These are phyloP conservation scores for Watersipora subatra DNA, from an alignment of 1,140 invertebrate species.

Conservation along the genomic window DNA sequence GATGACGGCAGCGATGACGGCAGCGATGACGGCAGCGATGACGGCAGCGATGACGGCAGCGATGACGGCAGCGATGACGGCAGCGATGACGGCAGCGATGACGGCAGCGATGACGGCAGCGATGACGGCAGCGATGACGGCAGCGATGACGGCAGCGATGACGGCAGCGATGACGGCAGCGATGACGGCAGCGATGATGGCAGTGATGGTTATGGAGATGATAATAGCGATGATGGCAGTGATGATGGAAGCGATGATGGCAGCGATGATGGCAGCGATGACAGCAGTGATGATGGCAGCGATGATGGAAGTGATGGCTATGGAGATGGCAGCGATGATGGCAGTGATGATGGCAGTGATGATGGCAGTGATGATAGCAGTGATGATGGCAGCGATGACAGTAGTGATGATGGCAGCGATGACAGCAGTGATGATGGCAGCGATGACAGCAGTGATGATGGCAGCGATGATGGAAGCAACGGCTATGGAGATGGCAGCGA, in stretches of 20 bases:
- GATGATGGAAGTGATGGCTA: not conserved
- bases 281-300: not conserved
- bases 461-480: no score
- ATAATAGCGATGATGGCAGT: conserved; percentile 8
- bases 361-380: not conserved
- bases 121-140: not conserved
- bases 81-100: not conserved
- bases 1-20: conserved; percentile 4
- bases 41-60: not conserved
- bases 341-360: not conserved
- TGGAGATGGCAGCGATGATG: not conserved
- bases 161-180: not conserved
- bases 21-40: conserved; percentile 2
- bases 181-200: conserved; percentile 1
- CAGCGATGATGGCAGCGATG: not conserved
- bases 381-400: not conserved
- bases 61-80: not conserved
- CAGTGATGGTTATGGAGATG: not conserved
- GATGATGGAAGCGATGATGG: not conserved
- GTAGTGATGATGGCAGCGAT: not conserved
- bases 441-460: no score
- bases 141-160: not conserved
- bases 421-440: not conserved
- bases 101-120: not conserved
- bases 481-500: not conserved